phyloP scores from a whole-genome alignment of 1,140 invertebrate genomes.

The Caerostris darwini region DNA sequence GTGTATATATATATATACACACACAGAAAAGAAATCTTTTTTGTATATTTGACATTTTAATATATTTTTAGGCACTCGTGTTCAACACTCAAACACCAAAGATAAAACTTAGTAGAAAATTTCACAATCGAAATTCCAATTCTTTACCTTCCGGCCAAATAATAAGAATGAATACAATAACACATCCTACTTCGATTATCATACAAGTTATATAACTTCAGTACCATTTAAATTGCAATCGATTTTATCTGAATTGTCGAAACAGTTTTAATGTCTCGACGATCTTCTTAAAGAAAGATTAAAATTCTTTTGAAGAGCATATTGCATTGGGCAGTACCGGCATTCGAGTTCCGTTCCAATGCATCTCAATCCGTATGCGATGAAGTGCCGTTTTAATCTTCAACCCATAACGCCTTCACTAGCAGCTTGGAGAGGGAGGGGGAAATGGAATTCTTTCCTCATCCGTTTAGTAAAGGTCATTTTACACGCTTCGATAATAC shows the following conservation, averaged over 20 bases:
- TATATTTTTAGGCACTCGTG: too few species aligned
- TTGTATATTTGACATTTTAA: too few species aligned
- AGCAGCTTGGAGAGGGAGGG: neutral
- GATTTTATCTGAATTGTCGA: neutral
- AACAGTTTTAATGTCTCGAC: neutral
- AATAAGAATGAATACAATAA: neutral
- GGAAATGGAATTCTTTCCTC: constrained; percentile 26
- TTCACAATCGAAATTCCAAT: neutral
- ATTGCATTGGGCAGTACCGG: neutral
- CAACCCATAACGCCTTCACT: neutral
- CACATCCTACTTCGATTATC: neutral
- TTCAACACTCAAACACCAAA: neutral
- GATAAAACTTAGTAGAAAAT: neutral
- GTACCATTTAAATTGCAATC: neutral
- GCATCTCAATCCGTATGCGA: neutral
- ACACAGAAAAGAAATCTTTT: too few species aligned
- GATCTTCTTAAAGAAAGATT: neutral
- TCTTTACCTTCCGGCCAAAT: neutral
- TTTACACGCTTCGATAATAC: constrained; percentile 2
- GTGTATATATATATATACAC: too few species aligned
- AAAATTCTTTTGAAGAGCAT: neutral
- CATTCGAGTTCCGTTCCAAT: neutral
- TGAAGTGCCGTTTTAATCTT: neutral
- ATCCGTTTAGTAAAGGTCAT: constrained; percentile 49
- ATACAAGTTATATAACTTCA: neutral